These are phyloP conservation scores for Dryobates pubescens DNA, from an alignment of 2,797 vertebrate species.

Conservation along the genomic window DNA sequence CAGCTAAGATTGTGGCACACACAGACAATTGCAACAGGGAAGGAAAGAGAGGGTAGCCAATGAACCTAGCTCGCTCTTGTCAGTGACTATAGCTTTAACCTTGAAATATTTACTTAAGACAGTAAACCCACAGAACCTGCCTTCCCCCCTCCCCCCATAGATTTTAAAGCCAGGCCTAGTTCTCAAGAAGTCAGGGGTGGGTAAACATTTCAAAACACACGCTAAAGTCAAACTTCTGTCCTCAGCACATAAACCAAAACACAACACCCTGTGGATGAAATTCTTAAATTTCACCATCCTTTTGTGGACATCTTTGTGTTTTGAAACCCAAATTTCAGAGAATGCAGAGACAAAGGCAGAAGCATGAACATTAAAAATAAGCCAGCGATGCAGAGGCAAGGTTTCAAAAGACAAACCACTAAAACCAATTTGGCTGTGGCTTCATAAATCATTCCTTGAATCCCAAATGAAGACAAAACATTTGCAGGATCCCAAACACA, in stretches of 20 bases:
- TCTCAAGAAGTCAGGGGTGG: neutral
- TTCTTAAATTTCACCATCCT: neutral
- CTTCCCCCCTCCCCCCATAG: neutral
- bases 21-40: neutral
- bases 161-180: neutral
- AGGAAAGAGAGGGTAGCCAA: neutral
- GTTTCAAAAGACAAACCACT: neutral
- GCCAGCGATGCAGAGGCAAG: neutral
- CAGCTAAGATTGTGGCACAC: neutral
- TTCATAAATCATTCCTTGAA: slow-evolving; percentile 18
- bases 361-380: neutral
- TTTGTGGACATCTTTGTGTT: neutral
- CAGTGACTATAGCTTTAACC: neutral
- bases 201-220: neutral
- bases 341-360: neutral
- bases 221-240: neutral
- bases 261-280: neutral
- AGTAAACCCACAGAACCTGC: neutral
- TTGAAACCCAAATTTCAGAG: neutral
- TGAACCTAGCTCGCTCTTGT: neutral
- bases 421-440: neutral
- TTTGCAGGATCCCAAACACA: neutral
- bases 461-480: neutral
- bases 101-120: neutral
- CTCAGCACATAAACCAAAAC: neutral